Evolutionary conservation across 2,797 vertebrate species (phyloP), one percentile per base, ranked within the genome.

Genomic region (Morelia viridis): DNA sequence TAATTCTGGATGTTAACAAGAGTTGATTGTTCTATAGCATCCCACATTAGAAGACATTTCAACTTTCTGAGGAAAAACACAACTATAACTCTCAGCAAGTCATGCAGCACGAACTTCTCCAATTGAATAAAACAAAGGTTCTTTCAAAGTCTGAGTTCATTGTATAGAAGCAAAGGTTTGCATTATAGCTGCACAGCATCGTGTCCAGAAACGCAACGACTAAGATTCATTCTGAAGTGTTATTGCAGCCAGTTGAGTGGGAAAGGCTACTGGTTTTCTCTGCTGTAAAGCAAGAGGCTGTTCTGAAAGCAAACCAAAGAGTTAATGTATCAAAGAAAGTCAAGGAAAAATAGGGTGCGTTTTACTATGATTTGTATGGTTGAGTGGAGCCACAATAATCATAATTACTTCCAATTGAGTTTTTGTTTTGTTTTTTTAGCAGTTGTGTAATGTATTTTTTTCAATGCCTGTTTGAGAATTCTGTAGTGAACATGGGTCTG

Each of bases 21-120:
- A 1, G 92, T 97, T 96, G 93, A 95, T 93, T 94, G 93, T 93
- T 94, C 89, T 90, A 93, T 94, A 94, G 91, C 93, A 96, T 0
- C 15, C 92, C 84, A 89, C 93, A 95, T 96, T 96, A 96, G 62
- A 94, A 91, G 95, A 92, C 94, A 92, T 95, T 96, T 95, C 94
- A 94, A 92, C 92, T 96, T 92, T 92, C 88, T 93, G 93, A 94
- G 94, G 85, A 86, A 95, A 96, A 95, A 94, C 87, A 88, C 92
- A 93, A 88, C 94, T 95, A 83, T 94, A 95, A 94, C 94, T 96
- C 93, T 94, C 56, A 93, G 89, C 57, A 93, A 93, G 89, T 95
- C 94, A 95, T 60, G 94, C 93, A 88, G 94, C 87, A 94, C 64
- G 89, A 90, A 86, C 53, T 92, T 90, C 56, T 94, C 89, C 93